Evolutionary conservation across 2,888 invertebrate genomes (phyloP).

Genomic region (Nemapogon koenigi): DNA sequence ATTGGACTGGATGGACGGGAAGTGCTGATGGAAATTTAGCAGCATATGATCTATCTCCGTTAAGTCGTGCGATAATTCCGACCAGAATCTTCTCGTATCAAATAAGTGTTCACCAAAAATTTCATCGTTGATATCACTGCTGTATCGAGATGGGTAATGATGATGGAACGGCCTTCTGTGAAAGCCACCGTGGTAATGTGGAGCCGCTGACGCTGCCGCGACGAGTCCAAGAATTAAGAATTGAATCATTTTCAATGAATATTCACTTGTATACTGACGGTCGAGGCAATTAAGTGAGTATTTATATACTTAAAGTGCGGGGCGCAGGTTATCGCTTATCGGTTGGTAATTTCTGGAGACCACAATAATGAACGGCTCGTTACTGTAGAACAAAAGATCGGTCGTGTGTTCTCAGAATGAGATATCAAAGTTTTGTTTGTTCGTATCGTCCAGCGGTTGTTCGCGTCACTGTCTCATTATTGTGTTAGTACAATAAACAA

Average conservation of each 20-base stretch:
- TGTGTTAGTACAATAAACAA: too few relatives aligned
- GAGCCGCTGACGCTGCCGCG: slow-evolving; percentile 1
- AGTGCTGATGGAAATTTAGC: slow-evolving; percentile 26
- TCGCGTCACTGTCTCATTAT: too few relatives aligned
- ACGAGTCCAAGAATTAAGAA: not conserved
- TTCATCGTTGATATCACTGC: not conserved
- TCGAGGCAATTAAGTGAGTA: not conserved
- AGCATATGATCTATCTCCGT: slow-evolving; percentile 30
- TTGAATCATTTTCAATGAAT: not conserved
- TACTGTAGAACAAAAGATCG: slow-evolving; percentile 5
- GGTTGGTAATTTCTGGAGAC: slow-evolving; percentile 1
- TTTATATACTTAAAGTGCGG: slow-evolving; percentile 1
- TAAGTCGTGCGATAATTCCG: slow-evolving; percentile 29
- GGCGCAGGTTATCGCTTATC: slow-evolving; percentile 6
- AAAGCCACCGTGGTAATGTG: slow-evolving; percentile 13
- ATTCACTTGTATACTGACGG: not conserved
- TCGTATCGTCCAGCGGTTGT: too few relatives aligned
- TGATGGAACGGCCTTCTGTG: not conserved
- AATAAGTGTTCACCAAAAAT: slow-evolving; percentile 27
- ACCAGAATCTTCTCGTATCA: slow-evolving; percentile 38
- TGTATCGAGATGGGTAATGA: not conserved
- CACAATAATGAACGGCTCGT: not conserved
- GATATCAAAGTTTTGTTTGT: too few relatives aligned
- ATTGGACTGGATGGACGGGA: slow-evolving; percentile 24
- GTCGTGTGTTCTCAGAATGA: not conserved